Percentiles rank a stretch among this genome's conserved stretches.
These are phyloP conservation scores for Poeciliopsis infans DNA, from an alignment of 2,797 vertebrate genomes.

Conservation along the genomic window DNA sequence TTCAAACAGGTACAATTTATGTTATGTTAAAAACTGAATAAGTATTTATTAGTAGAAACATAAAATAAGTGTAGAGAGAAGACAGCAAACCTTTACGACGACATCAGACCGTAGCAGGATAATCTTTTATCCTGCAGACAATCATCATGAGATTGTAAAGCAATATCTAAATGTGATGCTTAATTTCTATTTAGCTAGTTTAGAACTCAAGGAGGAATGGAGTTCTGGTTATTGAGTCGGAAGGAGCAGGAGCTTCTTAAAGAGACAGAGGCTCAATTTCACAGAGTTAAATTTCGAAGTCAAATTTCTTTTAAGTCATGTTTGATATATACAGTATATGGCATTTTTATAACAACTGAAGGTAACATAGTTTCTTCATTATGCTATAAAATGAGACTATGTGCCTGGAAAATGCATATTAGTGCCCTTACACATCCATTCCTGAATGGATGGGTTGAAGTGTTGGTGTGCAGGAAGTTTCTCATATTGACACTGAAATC, in stretches of 20 bases:
- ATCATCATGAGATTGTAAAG: neutral
- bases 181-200: neutral
- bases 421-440: neutral
- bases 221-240: no score
- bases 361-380: neutral
- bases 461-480: neutral
- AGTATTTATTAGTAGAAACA: neutral
- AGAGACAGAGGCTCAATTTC: no score
- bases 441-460: neutral
- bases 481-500: neutral
- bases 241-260: no score
- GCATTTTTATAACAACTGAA: neutral
- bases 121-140: neutral
- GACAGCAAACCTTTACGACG: neutral
- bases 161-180: neutral
- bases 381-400: no score
- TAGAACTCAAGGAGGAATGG: neutral
- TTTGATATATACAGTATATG: no score
- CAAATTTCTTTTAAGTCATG: no score
- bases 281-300: no score
- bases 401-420: no score
- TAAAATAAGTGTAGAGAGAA: neutral
- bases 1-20: neutral
- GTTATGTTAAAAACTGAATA: neutral
- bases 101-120: neutral